A percentile compares a stretch with the other conserved stretches of the same genome.
These are phyloP conservation scores for Acanthopagrus latus DNA, from an alignment of 2,797 vertebrate species.

Conservation along the genomic window DNA sequence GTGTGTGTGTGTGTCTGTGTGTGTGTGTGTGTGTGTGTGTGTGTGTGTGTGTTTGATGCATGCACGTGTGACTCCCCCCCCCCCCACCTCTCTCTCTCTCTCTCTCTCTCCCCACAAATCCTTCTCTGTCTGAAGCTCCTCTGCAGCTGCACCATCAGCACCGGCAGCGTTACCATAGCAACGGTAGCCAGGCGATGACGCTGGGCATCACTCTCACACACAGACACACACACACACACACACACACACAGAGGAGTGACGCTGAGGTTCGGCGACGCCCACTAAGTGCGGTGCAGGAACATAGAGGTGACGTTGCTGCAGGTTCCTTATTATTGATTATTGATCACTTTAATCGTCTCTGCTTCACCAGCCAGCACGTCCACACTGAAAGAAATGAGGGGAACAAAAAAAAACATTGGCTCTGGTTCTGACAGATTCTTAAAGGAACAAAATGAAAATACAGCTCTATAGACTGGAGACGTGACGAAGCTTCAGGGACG, in stretches of 20 bases:
- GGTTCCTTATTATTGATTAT: too few species aligned
- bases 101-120: conserved; percentile 10
- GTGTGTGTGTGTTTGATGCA: conserved; percentile 29
- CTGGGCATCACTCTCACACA: conserved; percentile 60
- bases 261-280: background rate
- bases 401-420: background rate
- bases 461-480: too few species aligned
- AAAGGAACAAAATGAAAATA: too few species aligned
- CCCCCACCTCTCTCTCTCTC: too few species aligned
- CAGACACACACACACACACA: conserved; percentile 31
- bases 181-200: conserved; percentile 73
- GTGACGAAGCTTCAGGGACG: background rate
- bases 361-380: background rate
- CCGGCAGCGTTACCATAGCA: conserved; percentile 66
- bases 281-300: background rate
- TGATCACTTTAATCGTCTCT: background rate
- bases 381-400: background rate
- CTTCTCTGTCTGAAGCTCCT: conserved; percentile 39
- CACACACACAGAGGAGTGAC: background rate
- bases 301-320: too few species aligned
- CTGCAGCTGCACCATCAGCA: conserved; percentile 41
- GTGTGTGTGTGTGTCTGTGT: conserved; percentile 39
- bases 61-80: conserved; percentile 46
- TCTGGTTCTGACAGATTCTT: too few species aligned
- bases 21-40: conserved; percentile 32